phyloP scores from a whole-genome alignment of 2,888 invertebrate species.

The Artemia sinica region DNA sequence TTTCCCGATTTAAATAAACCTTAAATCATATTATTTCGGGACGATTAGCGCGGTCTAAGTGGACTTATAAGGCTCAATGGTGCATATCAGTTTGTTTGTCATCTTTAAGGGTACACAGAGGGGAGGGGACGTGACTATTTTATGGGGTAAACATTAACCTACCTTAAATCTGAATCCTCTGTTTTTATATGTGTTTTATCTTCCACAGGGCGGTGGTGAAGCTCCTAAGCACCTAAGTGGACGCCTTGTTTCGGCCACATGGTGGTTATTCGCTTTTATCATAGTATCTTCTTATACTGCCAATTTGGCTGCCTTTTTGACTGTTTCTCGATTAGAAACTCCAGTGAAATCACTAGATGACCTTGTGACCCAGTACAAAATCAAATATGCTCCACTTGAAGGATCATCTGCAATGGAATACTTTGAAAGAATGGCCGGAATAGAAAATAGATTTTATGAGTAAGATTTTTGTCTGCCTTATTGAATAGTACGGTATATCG shows the following conservation, averaged over 20 bases:
- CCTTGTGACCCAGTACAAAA: slow-evolving; percentile 84
- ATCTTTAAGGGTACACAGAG: too few species aligned
- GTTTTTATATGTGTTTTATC: neutral
- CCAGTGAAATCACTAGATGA: slow-evolving; percentile 86
- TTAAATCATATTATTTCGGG: too few species aligned
- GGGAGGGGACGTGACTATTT: too few species aligned
- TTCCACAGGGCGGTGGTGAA: slow-evolving; percentile 66
- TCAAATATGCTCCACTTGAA: slow-evolving; percentile 78
- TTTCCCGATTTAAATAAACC: too few species aligned
- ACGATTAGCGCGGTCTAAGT: too few species aligned
- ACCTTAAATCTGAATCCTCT: too few species aligned
- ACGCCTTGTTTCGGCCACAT: slow-evolving; percentile 82
- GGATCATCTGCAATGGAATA: slow-evolving; percentile 80
- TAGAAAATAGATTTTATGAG: slow-evolving; percentile 87
- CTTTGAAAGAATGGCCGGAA: slow-evolving; percentile 86
- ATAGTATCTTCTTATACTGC: slow-evolving; percentile 97
- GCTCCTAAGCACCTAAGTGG: slow-evolving; percentile 92
- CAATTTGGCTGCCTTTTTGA: slow-evolving; percentile 89
- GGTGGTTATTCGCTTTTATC: slow-evolving; percentile 98
- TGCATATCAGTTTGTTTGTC: too few species aligned
- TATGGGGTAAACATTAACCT: too few species aligned
- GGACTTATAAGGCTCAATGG: too few species aligned
- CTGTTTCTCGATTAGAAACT: slow-evolving; percentile 77
- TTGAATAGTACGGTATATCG: too few species aligned
- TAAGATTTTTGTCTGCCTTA: slow-evolving; percentile 35